Conservation (phyloP, 2,888 invertebrate genomes). For the Orthonevra nobilis region DNA sequence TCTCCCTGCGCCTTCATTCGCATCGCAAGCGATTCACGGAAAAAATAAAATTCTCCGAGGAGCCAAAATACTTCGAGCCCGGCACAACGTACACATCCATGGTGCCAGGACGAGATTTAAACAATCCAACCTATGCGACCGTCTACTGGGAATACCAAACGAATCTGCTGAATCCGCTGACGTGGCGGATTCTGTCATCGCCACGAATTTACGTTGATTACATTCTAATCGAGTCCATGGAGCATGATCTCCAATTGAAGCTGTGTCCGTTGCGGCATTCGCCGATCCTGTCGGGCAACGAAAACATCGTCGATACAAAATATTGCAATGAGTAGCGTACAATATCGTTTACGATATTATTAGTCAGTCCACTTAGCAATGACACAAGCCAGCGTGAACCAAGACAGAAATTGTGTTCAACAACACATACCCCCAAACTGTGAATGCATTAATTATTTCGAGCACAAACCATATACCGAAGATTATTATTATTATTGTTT, state of each 20-base stretch:
- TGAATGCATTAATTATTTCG: slow-evolving; percentile 18
- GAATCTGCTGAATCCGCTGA: slow-evolving; percentile 89
- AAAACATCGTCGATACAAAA: slow-evolving; percentile 76
- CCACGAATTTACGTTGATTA: slow-evolving; percentile 88
- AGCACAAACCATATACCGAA: slow-evolving; percentile 32
- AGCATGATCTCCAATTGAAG: slow-evolving; percentile 82
- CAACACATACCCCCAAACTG: slow-evolving; percentile 34
- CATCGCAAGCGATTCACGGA: slow-evolving; percentile 83
- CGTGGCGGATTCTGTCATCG: slow-evolving; percentile 88
- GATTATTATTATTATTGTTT: slow-evolving; percentile 23
- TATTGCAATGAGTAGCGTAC: slow-evolving; percentile 75
- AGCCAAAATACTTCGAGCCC: slow-evolving; percentile 83
- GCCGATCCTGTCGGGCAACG: slow-evolving; percentile 84
- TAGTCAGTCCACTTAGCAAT: too few relatives aligned
- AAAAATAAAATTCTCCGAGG: slow-evolving; percentile 82
- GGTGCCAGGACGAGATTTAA: slow-evolving; percentile 85
- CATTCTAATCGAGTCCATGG: slow-evolving; percentile 87
- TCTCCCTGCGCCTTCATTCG: slow-evolving; percentile 85
- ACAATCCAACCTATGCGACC: slow-evolving; percentile 85
- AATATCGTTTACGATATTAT: slow-evolving; percentile 5
- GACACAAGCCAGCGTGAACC: slow-evolving; percentile 10
- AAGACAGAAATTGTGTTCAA: slow-evolving; percentile 6
- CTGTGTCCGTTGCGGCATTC: slow-evolving; percentile 85
- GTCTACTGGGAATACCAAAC: slow-evolving; percentile 90
- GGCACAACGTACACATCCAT: slow-evolving; percentile 86